Conservation (phyloP, 92 coral and sea anemone genomes). For the Anthopleura xanthogrammica region DNA sequence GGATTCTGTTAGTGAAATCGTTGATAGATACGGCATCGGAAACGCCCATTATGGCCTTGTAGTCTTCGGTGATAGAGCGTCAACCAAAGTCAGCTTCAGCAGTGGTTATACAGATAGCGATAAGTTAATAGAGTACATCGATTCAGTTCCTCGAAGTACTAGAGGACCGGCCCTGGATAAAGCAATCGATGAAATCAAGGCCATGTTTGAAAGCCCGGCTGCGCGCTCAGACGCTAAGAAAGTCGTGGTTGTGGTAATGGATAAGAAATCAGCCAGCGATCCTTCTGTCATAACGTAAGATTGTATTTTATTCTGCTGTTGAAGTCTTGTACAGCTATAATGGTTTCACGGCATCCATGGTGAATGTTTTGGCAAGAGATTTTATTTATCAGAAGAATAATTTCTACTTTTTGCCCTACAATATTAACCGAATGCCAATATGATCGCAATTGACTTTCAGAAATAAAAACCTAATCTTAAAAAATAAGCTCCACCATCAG, state of each 20-base stretch:
- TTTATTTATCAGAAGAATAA: no score
- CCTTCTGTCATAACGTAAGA: slow-evolving; percentile 36
- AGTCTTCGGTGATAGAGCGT: slow-evolving; percentile 55
- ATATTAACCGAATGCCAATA: no score
- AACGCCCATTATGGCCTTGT: slow-evolving; percentile 64
- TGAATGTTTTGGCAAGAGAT: no score
- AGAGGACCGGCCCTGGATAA: slow-evolving; percentile 21
- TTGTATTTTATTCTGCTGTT: background rate
- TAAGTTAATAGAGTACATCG: slow-evolving; percentile 15
- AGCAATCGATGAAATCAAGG: slow-evolving; percentile 52
- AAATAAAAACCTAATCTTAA: no score
- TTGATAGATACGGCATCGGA: slow-evolving; percentile 64
- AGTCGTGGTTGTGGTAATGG: slow-evolving; percentile 62
- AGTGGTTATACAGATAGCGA: slow-evolving; percentile 42
- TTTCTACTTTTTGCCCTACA: no score
- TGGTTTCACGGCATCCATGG: no score
- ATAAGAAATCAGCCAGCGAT: slow-evolving; percentile 51
- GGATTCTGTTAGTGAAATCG: slow-evolving; percentile 61
- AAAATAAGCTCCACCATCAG: no score
- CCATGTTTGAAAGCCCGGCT: slow-evolving; percentile 41
- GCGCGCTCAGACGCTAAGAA: slow-evolving; percentile 54
- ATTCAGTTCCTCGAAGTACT: slow-evolving; percentile 22
- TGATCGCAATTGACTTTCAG: no score
- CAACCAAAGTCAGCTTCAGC: slow-evolving; percentile 41
- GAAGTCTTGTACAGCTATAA: background rate